Percentiles rank a stretch among this genome's conserved stretches.
phyloP scores from a whole-genome alignment of 2,888 invertebrate species.

The Drosophila recens region DNA sequence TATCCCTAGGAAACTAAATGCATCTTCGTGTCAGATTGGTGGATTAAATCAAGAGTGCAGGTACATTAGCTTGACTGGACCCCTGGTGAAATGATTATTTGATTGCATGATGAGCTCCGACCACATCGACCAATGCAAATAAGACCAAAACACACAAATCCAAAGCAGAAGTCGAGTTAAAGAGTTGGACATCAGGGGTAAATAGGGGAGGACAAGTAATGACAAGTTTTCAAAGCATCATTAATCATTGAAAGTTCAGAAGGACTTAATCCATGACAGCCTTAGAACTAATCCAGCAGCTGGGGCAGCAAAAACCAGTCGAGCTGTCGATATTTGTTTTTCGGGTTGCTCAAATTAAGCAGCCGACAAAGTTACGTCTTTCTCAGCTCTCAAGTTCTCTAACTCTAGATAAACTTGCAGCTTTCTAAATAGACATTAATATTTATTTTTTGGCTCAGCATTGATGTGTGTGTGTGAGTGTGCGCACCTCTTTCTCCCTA shows the following conservation, averaged over 20 bases:
- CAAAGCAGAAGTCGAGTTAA: conserved; percentile 8
- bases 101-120: conserved; percentile 39
- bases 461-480: conserved; percentile 9
- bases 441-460: conserved; percentile 30
- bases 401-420: conserved; percentile 27
- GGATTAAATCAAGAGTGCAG: conserved; percentile 54
- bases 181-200: background rate
- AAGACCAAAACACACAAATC: conserved; percentile 16
- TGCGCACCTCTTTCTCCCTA: conserved; percentile 1
- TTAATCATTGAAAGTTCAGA: conserved; percentile 75
- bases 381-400: background rate
- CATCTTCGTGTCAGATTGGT: conserved; percentile 13
- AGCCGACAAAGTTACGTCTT: conserved; percentile 63
- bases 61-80: conserved; percentile 15
- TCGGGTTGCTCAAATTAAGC: conserved; percentile 62
- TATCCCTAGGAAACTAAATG: conserved; percentile 12
- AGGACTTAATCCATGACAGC: conserved; percentile 70
- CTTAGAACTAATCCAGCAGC: conserved; percentile 44
- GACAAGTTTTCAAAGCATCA: conserved; percentile 75
- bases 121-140: conserved; percentile 43
- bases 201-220: conserved; percentile 33
- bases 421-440: conserved; percentile 45
- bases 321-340: conserved; percentile 76
- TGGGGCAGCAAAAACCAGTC: conserved; percentile 19
- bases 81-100: conserved; percentile 23